A percentile compares a stretch with the other conserved stretches of the same genome.
These are phyloP conservation scores for Micoletzkya japonica DNA, from an alignment of 2,888 invertebrate species.

Conservation along the genomic window DNA sequence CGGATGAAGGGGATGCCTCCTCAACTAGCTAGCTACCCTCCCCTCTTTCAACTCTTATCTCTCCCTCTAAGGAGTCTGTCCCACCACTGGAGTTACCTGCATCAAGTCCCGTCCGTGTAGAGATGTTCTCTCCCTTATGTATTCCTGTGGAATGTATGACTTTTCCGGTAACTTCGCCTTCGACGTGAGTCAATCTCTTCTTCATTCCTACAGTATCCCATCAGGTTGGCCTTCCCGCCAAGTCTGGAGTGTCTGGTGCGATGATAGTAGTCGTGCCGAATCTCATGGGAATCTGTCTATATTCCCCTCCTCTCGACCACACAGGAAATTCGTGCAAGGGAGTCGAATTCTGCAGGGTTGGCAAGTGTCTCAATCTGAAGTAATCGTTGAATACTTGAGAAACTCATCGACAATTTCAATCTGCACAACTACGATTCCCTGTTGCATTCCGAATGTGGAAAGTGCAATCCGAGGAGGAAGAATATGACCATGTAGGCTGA, in stretches of 20 bases:
- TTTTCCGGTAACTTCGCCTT: slow-evolving; percentile 74
- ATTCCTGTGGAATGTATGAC: slow-evolving; percentile 79
- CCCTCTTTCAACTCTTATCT: neutral
- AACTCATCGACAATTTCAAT: slow-evolving; percentile 82
- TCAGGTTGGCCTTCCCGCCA: slow-evolving; percentile 69
- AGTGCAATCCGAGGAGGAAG: slow-evolving; percentile 80
- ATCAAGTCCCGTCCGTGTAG: slow-evolving; percentile 77
- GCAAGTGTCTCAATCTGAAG: too few relatives aligned
- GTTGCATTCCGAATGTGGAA: slow-evolving; percentile 81
- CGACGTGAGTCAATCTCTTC: slow-evolving; percentile 70
- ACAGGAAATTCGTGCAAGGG: slow-evolving; percentile 88
- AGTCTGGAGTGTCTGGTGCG: slow-evolving; percentile 78
- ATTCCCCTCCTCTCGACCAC: slow-evolving; percentile 79
- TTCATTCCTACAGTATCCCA: neutral
- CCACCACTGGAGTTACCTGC: slow-evolving; percentile 56
- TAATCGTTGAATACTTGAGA: slow-evolving; percentile 64
- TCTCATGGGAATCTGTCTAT: slow-evolving; percentile 56
- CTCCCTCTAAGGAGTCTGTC: slow-evolving; percentile 53
- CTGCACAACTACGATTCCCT: slow-evolving; percentile 91
- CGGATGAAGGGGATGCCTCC: neutral
- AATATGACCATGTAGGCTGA: slow-evolving; percentile 12
- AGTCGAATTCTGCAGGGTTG: slow-evolving; percentile 85
- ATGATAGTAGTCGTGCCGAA: slow-evolving; percentile 77
- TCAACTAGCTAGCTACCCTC: neutral
- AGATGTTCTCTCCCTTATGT: slow-evolving; percentile 94